A percentile compares a stretch with the other conserved stretches of the same genome.
Evolutionary conservation across 2,797 vertebrate genomes (phyloP).

Genomic region (Crocidura indochinensis): DNA sequence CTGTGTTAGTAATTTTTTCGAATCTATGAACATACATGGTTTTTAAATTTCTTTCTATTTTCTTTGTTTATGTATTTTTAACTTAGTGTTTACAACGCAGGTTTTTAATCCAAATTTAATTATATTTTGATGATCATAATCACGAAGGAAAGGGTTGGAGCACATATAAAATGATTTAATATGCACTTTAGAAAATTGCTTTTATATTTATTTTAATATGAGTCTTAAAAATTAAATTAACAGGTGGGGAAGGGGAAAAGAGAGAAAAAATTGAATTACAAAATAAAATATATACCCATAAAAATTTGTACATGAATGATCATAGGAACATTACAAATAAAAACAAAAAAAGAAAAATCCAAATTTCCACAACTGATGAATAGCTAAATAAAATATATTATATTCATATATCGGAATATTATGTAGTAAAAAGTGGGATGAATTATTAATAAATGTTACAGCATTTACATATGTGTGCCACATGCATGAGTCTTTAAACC

Average conservation of each 20-base stretch:
- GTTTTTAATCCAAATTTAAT: too few species aligned
- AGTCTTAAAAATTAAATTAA: conserved; percentile 24
- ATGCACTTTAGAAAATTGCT: conserved; percentile 62
- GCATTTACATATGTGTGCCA: too few species aligned
- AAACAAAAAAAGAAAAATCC: conserved; percentile 5
- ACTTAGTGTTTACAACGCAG: too few species aligned
- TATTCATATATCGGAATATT: not conserved
- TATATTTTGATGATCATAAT: not conserved
- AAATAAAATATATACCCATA: conserved; percentile 1
- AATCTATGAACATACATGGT: too few species aligned
- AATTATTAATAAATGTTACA: conserved; percentile 16
- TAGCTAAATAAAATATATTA: not conserved
- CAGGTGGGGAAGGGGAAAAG: too few species aligned
- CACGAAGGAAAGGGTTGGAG: not conserved
- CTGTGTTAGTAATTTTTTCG: too few species aligned
- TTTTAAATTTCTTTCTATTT: too few species aligned
- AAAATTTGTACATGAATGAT: conserved; percentile 45
- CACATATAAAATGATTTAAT: conserved; percentile 18
- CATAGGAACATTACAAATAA: conserved; percentile 26
- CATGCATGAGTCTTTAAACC: conserved; percentile 41
- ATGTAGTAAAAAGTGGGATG: not conserved
- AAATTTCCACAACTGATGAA: not conserved
- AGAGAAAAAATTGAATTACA: not conserved
- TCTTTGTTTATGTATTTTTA: too few species aligned
- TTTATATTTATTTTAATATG: conserved; percentile 41